Percentiles rank a stretch among this genome's conserved stretches.
phyloP scores from a whole-genome alignment of 2,113 vertebrate genomes.

The Podarcis raffonei region DNA sequence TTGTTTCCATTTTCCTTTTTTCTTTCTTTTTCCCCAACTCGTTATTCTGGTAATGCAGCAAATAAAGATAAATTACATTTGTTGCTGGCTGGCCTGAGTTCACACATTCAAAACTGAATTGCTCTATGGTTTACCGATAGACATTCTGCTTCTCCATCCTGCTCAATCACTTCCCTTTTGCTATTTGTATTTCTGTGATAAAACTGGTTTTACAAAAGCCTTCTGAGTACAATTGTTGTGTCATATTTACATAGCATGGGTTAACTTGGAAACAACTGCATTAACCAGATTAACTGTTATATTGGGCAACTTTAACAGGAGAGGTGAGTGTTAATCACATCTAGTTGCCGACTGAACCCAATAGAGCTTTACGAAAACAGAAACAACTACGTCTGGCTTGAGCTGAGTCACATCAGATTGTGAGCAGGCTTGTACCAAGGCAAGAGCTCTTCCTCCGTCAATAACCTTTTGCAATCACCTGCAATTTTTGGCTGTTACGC shows the following conservation, averaged over 20 bases:
- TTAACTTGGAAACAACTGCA: background rate
- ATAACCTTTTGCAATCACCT: background rate
- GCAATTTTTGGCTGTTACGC: background rate
- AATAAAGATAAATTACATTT: background rate
- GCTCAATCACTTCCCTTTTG: background rate
- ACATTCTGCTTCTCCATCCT: background rate
- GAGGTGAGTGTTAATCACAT: background rate
- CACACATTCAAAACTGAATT: background rate
- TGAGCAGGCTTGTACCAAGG: background rate
- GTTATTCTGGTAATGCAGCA: background rate
- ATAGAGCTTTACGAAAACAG: no score
- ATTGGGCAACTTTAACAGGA: background rate
- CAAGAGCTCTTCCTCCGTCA: background rate
- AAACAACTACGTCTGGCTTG: background rate
- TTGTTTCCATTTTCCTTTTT: background rate
- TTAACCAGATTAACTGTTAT: background rate
- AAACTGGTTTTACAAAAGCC: background rate
- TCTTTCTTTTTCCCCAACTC: no score
- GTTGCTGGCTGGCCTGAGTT: background rate
- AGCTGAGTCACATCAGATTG: background rate
- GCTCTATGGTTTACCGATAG: background rate
- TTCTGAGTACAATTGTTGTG: background rate
- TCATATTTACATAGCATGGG: constrained; percentile 19
- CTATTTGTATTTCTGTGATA: background rate
- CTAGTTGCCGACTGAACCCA: background rate